Conservation (phyloP, 2,888 invertebrate genomes). For the Tipula unca region DNA sequence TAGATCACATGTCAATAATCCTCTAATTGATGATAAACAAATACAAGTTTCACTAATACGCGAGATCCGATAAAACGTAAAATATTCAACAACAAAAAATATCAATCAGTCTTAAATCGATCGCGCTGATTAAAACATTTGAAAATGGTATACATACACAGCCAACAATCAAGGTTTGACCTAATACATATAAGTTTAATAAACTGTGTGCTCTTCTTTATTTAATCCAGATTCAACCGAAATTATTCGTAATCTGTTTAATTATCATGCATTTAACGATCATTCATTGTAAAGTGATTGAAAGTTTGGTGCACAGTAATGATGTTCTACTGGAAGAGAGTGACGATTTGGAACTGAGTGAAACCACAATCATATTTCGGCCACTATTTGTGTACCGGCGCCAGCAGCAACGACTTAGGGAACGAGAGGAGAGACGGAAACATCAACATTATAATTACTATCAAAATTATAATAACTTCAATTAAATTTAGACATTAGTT, state of each 20-base stretch:
- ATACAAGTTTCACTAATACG: neutral
- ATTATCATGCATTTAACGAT: neutral
- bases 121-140: neutral
- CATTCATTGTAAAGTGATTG: neutral
- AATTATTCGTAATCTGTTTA: neutral
- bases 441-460: neutral
- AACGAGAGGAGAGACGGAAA: neutral
- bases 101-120: neutral
- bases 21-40: neutral
- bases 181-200: neutral
- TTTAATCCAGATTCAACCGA: neutral
- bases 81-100: neutral
- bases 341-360: neutral
- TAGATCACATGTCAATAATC: neutral
- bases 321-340: neutral
- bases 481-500: neutral
- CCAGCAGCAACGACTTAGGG: neutral
- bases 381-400: neutral
- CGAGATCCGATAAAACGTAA: neutral
- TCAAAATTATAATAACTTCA: neutral
- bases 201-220: neutral
- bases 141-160: neutral
- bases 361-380: neutral
- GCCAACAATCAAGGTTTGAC: neutral
- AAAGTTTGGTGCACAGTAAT: neutral